Evolutionary conservation across 2,888 invertebrate species (phyloP).

Genomic region (Geophilus truncorum): DNA sequence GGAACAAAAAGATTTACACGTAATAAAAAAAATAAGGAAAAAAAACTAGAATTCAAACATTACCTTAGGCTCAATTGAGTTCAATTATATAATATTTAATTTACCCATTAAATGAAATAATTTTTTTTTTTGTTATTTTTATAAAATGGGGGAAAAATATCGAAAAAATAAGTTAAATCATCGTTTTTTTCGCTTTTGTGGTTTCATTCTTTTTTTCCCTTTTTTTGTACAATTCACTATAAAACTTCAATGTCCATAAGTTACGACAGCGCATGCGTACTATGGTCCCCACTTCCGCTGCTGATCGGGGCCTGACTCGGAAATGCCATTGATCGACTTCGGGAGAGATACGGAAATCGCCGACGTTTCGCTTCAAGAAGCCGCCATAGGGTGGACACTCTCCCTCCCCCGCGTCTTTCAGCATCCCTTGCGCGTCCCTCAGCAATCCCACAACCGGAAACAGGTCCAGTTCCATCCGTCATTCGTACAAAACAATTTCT

Average conservation of each 20-base stretch:
- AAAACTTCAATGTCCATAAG: conserved; percentile 17
- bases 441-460: background rate
- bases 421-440: too few species aligned
- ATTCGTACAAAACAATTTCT: conserved; percentile 14
- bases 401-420: background rate
- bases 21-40: background rate
- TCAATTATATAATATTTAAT: background rate
- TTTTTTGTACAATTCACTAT: conserved; percentile 5
- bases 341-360: conserved; percentile 14
- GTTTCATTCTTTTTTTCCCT: conserved; percentile 11
- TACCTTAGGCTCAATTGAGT: background rate
- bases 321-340: conserved; percentile 16
- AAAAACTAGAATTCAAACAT: background rate
- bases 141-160: too few species aligned
- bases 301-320: conserved; percentile 8
- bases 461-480: background rate
- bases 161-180: background rate
- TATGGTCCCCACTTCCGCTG: conserved; percentile 14
- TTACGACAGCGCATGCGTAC: background rate
- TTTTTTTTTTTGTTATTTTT: too few species aligned
- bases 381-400: conserved; percentile 14
- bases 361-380: conserved; percentile 15
- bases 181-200: background rate
- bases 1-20: background rate
- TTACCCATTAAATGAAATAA: background rate